Percentiles rank a stretch among this genome's conserved stretches.
Evolutionary conservation across 2,797 vertebrate genomes (phyloP).

Genomic region (Lepus townsendii): DNA sequence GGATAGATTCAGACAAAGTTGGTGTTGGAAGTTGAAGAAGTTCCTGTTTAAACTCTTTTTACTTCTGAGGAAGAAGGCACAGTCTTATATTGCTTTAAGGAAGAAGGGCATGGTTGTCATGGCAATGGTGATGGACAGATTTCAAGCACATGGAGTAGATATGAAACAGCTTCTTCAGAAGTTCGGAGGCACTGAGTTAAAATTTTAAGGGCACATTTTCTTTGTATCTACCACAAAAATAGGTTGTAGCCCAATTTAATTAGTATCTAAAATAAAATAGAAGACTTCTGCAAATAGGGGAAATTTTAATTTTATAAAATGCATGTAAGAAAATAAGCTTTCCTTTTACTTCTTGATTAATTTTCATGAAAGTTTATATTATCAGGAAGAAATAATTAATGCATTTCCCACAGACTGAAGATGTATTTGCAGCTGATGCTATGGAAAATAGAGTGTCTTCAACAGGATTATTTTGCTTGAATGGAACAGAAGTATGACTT

Average conservation of each 20-base stretch:
- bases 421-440: slow-evolving; percentile 1
- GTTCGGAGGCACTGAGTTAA: neutral
- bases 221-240: slow-evolving; percentile 37
- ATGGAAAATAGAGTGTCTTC: slow-evolving; percentile 11
- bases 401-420: neutral
- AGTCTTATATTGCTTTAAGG: neutral
- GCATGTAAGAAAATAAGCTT: slow-evolving; percentile 10
- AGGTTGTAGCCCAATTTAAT: slow-evolving; percentile 40
- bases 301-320: slow-evolving; percentile 45
- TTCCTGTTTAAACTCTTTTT: neutral
- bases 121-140: neutral
- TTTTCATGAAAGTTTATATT: slow-evolving; percentile 29
- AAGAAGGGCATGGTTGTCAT: neutral
- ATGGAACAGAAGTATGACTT: neutral
- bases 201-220: neutral
- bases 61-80: neutral
- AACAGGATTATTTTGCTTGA: neutral
- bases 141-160: neutral
- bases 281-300: neutral
- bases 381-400: neutral
- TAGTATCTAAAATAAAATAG: slow-evolving; percentile 54
- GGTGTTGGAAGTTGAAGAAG: neutral
- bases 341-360: neutral
- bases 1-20: neutral
- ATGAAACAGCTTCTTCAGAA: neutral